Evolutionary conservation across 2,113 vertebrate species (phyloP), one percentile per base, ranked within the genome.

Genomic region (Chaetops frenatus): DNA sequence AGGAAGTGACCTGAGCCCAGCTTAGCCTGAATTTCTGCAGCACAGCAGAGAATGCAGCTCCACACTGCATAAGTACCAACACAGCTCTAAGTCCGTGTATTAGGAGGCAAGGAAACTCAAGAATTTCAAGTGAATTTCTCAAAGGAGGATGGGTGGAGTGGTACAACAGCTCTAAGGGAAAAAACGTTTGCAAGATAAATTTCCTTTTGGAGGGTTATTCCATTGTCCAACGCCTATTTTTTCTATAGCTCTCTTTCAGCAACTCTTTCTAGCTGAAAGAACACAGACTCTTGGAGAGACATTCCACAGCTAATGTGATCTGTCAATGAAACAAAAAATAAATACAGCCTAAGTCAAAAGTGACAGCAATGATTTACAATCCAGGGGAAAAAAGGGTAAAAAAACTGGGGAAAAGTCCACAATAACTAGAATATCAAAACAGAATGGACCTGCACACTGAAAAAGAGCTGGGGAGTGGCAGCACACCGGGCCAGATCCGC

Each of bases 321-420:
- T 48, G 18, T n/a, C 58, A 72, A 47, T 51, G 61, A 50, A 40
- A 67, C 17, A 48, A 56, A 45, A 19, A 60, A 42, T 25, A 69
- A 76, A 35, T 11, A 6, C 16, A 40, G 53, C 38, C 53, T 57
- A 81, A 77, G 44, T 22, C 38, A 66, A 57, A 84, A 53, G 15
- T 48, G 28, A 71, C 31, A 45, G 33, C 0, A 0, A 45, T 19
- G 7, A 80, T 15, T 53, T 38, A 69, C 9, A 56, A 5, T 28
- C 21, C 29, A 71, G 27, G 5, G 9, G 9, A 31, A n/a, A 36
- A 76, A 58, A 50, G 35, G 12, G 8, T 24, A 31, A 6, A 84
- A 65, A 87, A 48, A 9, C 18, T 33, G 25, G 28, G 5, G 1
- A 47, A 56, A 64, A 22, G 20, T 1, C 20, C 44, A 35, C 38